A percentile compares a stretch with the other conserved stretches of the same genome.
These are phyloP conservation scores for Drosophila rellima DNA, from an alignment of 2,888 invertebrate species.

Conservation along the genomic window DNA sequence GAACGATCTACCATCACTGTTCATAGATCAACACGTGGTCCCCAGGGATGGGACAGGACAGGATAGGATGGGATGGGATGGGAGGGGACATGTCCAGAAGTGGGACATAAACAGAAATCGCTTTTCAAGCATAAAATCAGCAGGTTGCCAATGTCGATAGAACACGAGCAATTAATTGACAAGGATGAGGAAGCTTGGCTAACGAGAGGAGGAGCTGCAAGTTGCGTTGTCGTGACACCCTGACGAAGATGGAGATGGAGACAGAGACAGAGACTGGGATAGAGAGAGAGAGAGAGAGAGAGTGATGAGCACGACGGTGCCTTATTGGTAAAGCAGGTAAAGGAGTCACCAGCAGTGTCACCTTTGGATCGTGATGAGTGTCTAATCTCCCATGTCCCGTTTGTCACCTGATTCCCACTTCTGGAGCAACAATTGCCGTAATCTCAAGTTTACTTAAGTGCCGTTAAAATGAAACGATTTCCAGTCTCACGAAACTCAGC, in stretches of 20 bases:
- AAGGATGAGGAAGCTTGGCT: slow-evolving; percentile 32
- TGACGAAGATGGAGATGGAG: slow-evolving; percentile 23
- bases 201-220: slow-evolving; percentile 13
- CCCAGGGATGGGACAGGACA: slow-evolving; percentile 26
- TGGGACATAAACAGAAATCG: slow-evolving; percentile 36
- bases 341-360: slow-evolving; percentile 24
- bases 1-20: slow-evolving; percentile 38
- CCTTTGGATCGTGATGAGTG: slow-evolving; percentile 64
- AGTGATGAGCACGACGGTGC: slow-evolving; percentile 67
- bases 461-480: slow-evolving; percentile 62
- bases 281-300: slow-evolving; percentile 26
- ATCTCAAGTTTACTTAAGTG: slow-evolving; percentile 32
- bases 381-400: slow-evolving; percentile 50
- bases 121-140: slow-evolving; percentile 42
- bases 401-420: slow-evolving; percentile 52
- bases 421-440: slow-evolving; percentile 30
- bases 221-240: slow-evolving; percentile 55
- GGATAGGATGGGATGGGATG: not conserved
- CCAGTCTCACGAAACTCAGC: slow-evolving; percentile 40
- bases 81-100: slow-evolving; percentile 10
- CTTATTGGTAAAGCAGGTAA: slow-evolving; percentile 58
- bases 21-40: slow-evolving; percentile 42
- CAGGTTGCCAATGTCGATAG: slow-evolving; percentile 52
- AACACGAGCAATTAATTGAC: slow-evolving; percentile 67
- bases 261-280: slow-evolving; percentile 7